Conservation (phyloP, 2,888 invertebrate species). For the Meiosimyza decipiens region DNA sequence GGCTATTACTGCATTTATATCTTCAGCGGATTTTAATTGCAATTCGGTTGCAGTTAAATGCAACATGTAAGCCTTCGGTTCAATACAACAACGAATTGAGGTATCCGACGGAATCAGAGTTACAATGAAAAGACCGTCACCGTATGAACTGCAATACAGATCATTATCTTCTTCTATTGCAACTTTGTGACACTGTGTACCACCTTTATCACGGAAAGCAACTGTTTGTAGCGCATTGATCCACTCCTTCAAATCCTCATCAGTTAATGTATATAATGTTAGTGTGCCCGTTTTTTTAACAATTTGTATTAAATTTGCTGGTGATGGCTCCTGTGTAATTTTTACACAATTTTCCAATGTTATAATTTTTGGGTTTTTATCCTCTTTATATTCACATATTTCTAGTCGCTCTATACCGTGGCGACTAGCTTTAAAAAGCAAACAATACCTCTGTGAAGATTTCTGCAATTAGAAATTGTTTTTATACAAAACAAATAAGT, state of each 20-base stretch:
- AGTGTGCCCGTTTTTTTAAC: conserved; percentile 80
- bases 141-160: conserved; percentile 83
- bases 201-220: conserved; percentile 78
- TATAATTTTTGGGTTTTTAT: conserved; percentile 79
- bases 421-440: conserved; percentile 84
- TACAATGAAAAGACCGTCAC: conserved; percentile 84
- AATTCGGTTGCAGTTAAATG: conserved; percentile 81
- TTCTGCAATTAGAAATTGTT: conserved; percentile 72
- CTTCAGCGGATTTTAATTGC: conserved; percentile 75
- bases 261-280: conserved; percentile 72
- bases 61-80: conserved; percentile 77
- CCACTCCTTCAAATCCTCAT: conserved; percentile 81
- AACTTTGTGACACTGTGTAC: conserved; percentile 61
- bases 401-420: conserved; percentile 87
- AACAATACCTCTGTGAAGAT: conserved; percentile 74
- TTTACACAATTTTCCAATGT: conserved; percentile 90
- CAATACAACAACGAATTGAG: conserved; percentile 79
- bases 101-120: conserved; percentile 83
- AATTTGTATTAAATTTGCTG: conserved; percentile 73
- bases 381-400: conserved; percentile 85
- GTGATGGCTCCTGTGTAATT: conserved; percentile 76
- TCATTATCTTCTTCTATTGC: conserved; percentile 87
- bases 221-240: conserved; percentile 82
- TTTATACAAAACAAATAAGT: not conserved
- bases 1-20: conserved; percentile 72